Percentiles rank a stretch among this genome's conserved stretches.
These are phyloP conservation scores for Petrocephalus schoutedeni DNA, from an alignment of 2,797 vertebrate genomes.

Conservation along the genomic window DNA sequence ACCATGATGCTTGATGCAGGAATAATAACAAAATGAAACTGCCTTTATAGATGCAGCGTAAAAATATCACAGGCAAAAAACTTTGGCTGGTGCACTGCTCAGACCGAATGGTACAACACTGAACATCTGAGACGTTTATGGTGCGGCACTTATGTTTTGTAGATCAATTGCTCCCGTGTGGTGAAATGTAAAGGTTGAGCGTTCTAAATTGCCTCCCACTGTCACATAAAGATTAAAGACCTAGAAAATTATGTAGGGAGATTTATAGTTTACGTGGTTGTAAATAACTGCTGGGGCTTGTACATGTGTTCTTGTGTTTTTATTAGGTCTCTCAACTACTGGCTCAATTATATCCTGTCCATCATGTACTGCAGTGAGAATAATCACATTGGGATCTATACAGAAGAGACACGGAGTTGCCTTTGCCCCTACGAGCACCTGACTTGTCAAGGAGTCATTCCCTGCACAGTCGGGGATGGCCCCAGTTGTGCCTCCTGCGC, in stretches of 20 bases:
- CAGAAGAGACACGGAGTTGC: conserved; percentile 77
- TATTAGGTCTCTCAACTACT: conserved; percentile 75
- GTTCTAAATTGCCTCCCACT: conserved; percentile 1
- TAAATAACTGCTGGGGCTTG: conserved; percentile 14
- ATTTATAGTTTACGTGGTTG: conserved; percentile 7
- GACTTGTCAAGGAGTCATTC: conserved; percentile 72
- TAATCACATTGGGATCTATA: conserved; percentile 80
- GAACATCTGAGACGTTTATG: conserved; percentile 5
- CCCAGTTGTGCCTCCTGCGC: conserved; percentile 77
- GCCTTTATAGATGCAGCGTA: not conserved
- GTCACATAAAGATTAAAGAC: conserved; percentile 17
- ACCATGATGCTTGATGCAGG: not conserved
- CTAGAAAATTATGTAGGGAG: conserved; percentile 8
- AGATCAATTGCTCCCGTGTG: conserved; percentile 19
- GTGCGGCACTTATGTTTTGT: not conserved
- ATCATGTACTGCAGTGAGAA: conserved; percentile 90
- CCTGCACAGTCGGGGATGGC: conserved; percentile 76
- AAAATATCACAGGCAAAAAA: not conserved
- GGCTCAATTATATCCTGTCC: conserved; percentile 82
- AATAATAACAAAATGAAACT: not conserved
- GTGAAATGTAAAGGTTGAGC: not conserved
- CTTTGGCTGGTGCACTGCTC: not conserved
- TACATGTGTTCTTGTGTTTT: not conserved
- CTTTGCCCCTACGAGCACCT: conserved; percentile 78
- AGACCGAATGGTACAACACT: not conserved